Percentiles rank a stretch among this genome's conserved stretches.
phyloP scores from a whole-genome alignment of 2,113 vertebrate species.

The Petrocephalus zakoni region DNA sequence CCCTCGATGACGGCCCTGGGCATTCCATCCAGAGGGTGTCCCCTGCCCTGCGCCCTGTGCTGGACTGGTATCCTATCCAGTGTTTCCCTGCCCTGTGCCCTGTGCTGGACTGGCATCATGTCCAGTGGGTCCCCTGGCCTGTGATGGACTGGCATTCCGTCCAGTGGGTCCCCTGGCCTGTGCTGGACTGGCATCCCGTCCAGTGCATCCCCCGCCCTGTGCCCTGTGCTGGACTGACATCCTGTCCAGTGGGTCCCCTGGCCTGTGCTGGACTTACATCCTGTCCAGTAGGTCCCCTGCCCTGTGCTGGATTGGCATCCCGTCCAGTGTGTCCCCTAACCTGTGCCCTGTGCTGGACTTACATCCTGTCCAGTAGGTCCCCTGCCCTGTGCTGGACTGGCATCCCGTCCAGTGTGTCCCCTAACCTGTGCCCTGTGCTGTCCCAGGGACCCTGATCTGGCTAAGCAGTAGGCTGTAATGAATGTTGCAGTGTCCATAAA shows the following conservation, averaged over 20 bases:
- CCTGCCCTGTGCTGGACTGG: no score
- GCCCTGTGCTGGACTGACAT: not conserved
- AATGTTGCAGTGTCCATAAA: not conserved
- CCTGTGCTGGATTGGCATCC: not conserved
- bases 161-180: no score
- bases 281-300: no score
- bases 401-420: no score
- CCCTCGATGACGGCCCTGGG: not conserved
- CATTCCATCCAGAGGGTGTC: not conserved
- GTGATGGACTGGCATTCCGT: no score
- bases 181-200: no score
- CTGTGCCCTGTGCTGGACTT: no score
- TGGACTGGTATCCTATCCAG: no score
- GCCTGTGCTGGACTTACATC: no score
- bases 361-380: no score
- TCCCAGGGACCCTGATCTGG: not conserved
- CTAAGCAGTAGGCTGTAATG: not conserved
- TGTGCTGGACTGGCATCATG: not conserved
- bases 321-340: no score
- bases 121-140: not conserved
- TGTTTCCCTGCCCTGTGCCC: no score
- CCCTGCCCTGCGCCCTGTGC: not conserved
- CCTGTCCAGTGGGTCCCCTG: not conserved
- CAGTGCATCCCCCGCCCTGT: not conserved
- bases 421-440: not conserved